Evolutionary conservation across 1,140 invertebrate species (phyloP), one percentile per base, ranked within the genome.

Genomic region (Scaptomyza pallida): DNA sequence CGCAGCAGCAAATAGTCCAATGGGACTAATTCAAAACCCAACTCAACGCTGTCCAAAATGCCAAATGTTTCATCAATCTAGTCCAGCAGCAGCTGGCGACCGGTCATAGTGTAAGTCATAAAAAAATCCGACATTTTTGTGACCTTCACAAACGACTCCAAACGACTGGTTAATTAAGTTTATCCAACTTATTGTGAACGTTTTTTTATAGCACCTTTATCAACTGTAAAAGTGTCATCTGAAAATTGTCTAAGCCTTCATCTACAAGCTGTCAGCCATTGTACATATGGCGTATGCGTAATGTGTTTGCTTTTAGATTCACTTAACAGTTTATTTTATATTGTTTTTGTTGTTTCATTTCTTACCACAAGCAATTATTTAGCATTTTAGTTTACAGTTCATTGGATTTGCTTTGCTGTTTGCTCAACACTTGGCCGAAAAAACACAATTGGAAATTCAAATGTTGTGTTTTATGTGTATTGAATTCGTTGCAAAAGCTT

Each of bases 91-190:
- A 52, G 19, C 50, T 62, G 59, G 19, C 23, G n/a, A 26, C 17
- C 35, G 43, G 43, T 54, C 62, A 63, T 47, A 54, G 61, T 43
- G 61, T 43, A 55, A 30, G 35, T 65, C 52, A 57, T 57, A 30
- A 30, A 30, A 65, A n/a, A 65, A 26, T 43, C 44, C 50, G 62
- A 57, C 62, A 26, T 17, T 21, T 43, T 44, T 13, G 23, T 12
- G 5, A 26, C 23, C 26, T n/a, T 17, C 16, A 21, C 17, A 10
- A n/a, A n/a, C n/a, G n/a, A 43, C 55, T 43, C 13, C 21, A 37
- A 17, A n/a, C 12, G 16, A 35, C 45, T 71, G 82, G 82, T 88
- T 86, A 86, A 86, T 86, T 88, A 86, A 88, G 79, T 85, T 83
- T 65, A 62, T 61, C 65, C 63, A 62, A 54, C 59, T 60, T 26